These are phyloP conservation scores for Lasioglossum marginatum DNA, from an alignment of 2,888 invertebrate genomes.

Conservation along the genomic window DNA sequence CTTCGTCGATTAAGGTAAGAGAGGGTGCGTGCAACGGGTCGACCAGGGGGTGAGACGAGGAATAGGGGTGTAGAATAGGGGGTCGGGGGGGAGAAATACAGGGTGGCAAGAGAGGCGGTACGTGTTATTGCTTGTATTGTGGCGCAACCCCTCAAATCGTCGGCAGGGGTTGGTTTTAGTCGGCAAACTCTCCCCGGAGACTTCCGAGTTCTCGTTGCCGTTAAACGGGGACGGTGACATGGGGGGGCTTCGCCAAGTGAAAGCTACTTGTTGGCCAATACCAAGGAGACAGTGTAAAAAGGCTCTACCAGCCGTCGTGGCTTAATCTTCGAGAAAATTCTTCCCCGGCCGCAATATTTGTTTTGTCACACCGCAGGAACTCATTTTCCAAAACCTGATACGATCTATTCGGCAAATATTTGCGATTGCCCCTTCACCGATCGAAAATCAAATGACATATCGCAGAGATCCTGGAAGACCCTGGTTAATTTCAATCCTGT, in stretches of 20 bases:
- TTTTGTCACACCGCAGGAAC: not conserved
- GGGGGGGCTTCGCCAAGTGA: constrained; percentile 48
- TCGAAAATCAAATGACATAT: not conserved
- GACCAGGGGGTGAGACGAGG: constrained; percentile 2
- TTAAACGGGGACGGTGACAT: constrained; percentile 67
- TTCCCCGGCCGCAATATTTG: not conserved
- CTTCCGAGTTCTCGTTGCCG: constrained; percentile 71
- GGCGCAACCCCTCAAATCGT: constrained; percentile 75
- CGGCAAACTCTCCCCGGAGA: constrained; percentile 76
- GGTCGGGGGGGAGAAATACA: constrained; percentile 42
- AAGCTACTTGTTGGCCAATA: constrained; percentile 71
- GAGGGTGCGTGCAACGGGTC: constrained; percentile 70
- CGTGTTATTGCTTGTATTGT: constrained; percentile 84
- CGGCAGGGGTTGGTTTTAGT: constrained; percentile 78
- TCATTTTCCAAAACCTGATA: not conserved
- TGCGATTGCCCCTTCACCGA: not conserved
- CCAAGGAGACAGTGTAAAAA: constrained; percentile 36
- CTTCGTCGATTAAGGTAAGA: constrained; percentile 83
- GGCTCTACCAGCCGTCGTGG: not conserved
- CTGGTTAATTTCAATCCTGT: not conserved
- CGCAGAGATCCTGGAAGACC: not conserved
- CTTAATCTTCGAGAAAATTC: constrained; percentile 19
- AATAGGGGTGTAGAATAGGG: not conserved
- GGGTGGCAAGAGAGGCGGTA: constrained; percentile 70
- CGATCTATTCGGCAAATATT: not conserved